Base-by-base conservation (phyloP, 2,888 invertebrate species). In the Clusia tigrina region DNA sequence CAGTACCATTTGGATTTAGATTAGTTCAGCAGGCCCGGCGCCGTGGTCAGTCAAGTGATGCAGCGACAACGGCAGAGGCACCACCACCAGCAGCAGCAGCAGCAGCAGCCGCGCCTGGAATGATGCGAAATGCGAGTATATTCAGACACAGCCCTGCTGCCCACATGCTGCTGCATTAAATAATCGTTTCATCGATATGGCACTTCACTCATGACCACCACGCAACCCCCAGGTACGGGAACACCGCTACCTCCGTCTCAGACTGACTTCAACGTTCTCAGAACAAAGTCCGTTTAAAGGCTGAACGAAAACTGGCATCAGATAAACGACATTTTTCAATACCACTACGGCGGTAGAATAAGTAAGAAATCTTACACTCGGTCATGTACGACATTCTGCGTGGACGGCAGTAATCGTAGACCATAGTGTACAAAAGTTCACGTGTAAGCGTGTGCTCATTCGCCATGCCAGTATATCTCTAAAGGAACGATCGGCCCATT, bases 1-100 rank as follows among this genome's bases (percentile, higher is more conserved):
- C 22, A 22, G 12, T 53, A 26, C 54, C n/a, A 54, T 54, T 54
- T 54, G 15, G 25, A 24, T 54, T 24, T 24, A 20, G 52, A 52
- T 52, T 52, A 42, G 42, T 42, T 42, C 20, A 12, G 20, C 17
- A 48, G 6, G n/a, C 12, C 12, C 32, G 32, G 32, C 32, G 32
- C n/a, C n/a, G 15, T 42, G 6, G 10, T 42, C 42, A 3, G 10
- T 42, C 32, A 32, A n/a, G 3, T 42, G 10, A 15, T n/a, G n/a
- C 10, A 42, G n/a, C 2, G 12, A n/a, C 10, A 42, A 42, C 42
- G n/a, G 15, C 12, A 9, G 6, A 32, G 12, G n/a, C 42, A n/a
- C 42, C 3, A 42, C 6, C n/a, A 10, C 42, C n/a, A 12, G 32
- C 32, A 32, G 32, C 32, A n/a, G n/a, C n/a, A n/a, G n/a, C n/a